Conservation (phyloP, 1,140 invertebrate genomes). For the Ostrea edulis region DNA sequence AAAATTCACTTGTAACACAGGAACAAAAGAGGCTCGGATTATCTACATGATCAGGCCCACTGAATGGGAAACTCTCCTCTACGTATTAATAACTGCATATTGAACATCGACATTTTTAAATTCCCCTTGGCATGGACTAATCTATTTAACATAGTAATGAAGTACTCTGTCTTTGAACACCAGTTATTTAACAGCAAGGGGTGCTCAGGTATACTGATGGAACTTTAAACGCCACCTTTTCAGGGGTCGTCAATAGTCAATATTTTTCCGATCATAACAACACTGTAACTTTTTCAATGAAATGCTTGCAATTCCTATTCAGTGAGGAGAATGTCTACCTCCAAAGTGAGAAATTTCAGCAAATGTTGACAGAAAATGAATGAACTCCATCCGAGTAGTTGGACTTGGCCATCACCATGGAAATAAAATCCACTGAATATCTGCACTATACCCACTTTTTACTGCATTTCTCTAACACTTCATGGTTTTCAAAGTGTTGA, state of each 20-base stretch:
- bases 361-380: too few species aligned
- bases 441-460: too few species aligned
- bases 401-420: too few species aligned
- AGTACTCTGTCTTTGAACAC: constrained; percentile 2
- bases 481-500: too few species aligned
- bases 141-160: constrained; percentile 31
- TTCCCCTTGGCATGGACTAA: constrained; percentile 18
- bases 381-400: too few species aligned
- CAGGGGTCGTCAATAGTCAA: not conserved
- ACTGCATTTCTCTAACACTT: too few species aligned
- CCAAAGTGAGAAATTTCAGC: not conserved
- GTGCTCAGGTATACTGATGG: constrained; percentile 10
- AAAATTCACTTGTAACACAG: constrained; percentile 22
- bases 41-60: constrained; percentile 8
- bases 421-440: too few species aligned
- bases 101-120: constrained; percentile 31
- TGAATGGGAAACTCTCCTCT: constrained; percentile 6
- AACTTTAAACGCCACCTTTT: constrained; percentile 17
- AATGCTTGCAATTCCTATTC: not conserved
- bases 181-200: constrained; percentile 18
- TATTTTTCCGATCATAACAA: constrained; percentile 7
- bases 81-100: constrained; percentile 29
- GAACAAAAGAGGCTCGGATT: constrained; percentile 5
- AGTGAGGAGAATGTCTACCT: not conserved
- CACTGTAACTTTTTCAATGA: not conserved